These are phyloP conservation scores for Poeciliopsis paucimaculata DNA, from an alignment of 2,797 vertebrate species.

Conservation along the genomic window DNA sequence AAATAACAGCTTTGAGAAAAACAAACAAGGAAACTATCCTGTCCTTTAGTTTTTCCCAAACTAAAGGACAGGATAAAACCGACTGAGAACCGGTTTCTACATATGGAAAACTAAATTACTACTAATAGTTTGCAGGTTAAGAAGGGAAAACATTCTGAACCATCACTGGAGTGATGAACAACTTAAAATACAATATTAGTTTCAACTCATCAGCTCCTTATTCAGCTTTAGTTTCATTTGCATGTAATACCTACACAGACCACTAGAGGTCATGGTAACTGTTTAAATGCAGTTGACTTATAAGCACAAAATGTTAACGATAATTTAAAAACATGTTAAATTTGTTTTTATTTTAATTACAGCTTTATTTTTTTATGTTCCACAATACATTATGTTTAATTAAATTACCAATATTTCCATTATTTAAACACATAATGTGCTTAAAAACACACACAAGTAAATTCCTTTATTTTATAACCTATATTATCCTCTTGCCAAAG, in stretches of 20 bases:
- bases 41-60: background rate
- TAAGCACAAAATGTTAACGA: background rate
- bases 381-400: background rate
- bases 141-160: background rate
- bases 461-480: background rate
- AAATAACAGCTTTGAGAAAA: too few species aligned
- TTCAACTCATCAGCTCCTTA: background rate
- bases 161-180: background rate
- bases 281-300: background rate
- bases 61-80: background rate
- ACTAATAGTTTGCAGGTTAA: background rate
- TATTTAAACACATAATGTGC: background rate
- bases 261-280: background rate
- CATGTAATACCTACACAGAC: background rate
- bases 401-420: background rate
- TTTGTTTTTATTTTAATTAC: background rate
- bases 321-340: background rate
- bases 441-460: background rate
- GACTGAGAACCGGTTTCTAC: background rate
- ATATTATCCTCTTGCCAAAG: background rate
- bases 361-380: background rate
- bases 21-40: too few species aligned
- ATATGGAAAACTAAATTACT: background rate
- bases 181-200: background rate
- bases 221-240: background rate